Base-by-base conservation (phyloP, 2,888 invertebrate genomes). In the Tolmerus cingulatus region DNA sequence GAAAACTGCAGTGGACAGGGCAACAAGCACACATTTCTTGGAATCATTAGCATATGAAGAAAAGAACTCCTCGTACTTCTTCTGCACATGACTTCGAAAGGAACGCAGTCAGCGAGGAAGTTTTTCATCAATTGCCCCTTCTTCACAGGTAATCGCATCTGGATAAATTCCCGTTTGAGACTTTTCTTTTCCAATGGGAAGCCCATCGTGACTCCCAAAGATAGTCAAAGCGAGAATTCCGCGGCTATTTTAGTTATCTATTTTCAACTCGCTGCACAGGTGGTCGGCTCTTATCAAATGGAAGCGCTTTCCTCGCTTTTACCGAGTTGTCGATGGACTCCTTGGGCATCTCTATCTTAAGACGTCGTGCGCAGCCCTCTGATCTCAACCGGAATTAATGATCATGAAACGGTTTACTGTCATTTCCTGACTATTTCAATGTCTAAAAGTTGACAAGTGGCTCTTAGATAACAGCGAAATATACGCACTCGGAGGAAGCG, bases 361-460 rank as follows among this genome's bases (percentile, higher is more conserved):
- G 82, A n/a, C 57, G 9, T 7, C 82, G 82, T 57, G 66, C 57
- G 19, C 19, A 66, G 57, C 66, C 57, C 82, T 85, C 85, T 78
- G 86, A 78, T 86, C 86, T 86, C 86, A 86, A 86, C 86, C 86
- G 86, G 86, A 86, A 86, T 86, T 86, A 78, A 57, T 86, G 86
- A 78, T 86, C 86, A 86, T 86, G 86, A 86, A 86, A 78, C 57
- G 66, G 78, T 86, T 78, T 86, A 86, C 78, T 86, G 86, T 86
- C 86, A 86, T 78, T 86, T 86, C 86, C 86, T 86, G 86, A 78
- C 40, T 51, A 86, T 86, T 86, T 78, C 57, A 86, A 77, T 78
- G 86, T 86, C 78, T 86, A 74, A 12, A 74, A 85, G 85, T 85
- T 85, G 85, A 74, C 85, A 85, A 85, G 85, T 46, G 85, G 85